These are phyloP conservation scores for Drosophila mauritiana DNA, from an alignment of 1,140 invertebrate genomes.

Conservation along the genomic window DNA sequence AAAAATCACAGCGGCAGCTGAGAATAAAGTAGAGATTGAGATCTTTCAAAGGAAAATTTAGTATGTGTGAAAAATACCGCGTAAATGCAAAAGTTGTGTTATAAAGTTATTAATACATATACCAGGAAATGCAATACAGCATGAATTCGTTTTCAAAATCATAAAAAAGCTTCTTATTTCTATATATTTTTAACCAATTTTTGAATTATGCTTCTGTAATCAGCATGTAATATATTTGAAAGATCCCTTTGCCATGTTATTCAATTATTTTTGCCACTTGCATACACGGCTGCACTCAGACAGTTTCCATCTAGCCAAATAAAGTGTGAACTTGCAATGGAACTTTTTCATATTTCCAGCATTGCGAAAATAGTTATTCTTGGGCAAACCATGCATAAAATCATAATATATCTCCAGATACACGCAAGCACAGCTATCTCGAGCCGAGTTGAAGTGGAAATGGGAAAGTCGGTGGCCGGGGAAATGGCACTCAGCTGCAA, in stretches of 20 bases:
- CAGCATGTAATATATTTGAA: background rate
- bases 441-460: constrained; percentile 22
- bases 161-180: background rate
- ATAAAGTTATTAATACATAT: constrained; percentile 1
- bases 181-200: background rate
- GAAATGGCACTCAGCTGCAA: constrained; percentile 49
- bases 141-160: too few species aligned
- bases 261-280: background rate
- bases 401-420: constrained; percentile 67
- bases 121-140: background rate
- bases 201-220: background rate
- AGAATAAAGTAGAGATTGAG: background rate
- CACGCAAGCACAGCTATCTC: constrained; percentile 28
- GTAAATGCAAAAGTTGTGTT: constrained; percentile 16
- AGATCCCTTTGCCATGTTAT: background rate
- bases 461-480: constrained; percentile 30
- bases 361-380: constrained; percentile 43
- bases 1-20: background rate
- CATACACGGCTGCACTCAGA: background rate
- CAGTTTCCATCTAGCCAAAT: background rate
- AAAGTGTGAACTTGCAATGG: background rate
- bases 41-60: constrained; percentile 11
- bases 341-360: constrained; percentile 24
- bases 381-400: constrained; percentile 69
- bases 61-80: background rate